Percentiles rank a stretch among this genome's conserved stretches.
Conservation (phyloP, 2,797 vertebrate genomes). For the Poeciliopsis paucimaculata region DNA sequence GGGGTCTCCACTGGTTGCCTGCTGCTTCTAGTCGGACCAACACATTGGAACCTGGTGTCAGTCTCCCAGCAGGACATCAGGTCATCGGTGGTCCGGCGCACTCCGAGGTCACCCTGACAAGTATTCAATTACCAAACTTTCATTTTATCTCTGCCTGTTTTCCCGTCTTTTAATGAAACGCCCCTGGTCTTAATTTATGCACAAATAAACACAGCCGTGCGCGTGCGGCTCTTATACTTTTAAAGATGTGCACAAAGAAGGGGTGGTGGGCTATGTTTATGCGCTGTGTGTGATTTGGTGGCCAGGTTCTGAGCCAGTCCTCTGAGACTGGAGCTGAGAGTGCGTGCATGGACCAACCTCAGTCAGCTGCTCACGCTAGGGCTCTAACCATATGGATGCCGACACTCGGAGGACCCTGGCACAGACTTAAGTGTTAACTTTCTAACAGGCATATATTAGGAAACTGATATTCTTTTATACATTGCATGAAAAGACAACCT, state of each 20-base stretch:
- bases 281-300: slow-evolving; percentile 57
- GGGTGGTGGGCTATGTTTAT: slow-evolving; percentile 44
- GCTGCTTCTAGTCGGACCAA: slow-evolving; percentile 54
- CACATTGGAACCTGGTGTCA: slow-evolving; percentile 45
- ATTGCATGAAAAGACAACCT: background rate
- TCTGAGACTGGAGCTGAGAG: slow-evolving; percentile 58
- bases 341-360: slow-evolving; percentile 72
- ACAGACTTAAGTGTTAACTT: background rate
- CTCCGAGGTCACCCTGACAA: slow-evolving; percentile 71
- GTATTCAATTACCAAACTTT: slow-evolving; percentile 68
- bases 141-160: slow-evolving; percentile 38
- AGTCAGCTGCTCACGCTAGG: slow-evolving; percentile 56
- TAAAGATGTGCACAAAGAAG: slow-evolving; percentile 46
- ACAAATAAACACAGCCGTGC: slow-evolving; percentile 68
- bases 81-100: slow-evolving; percentile 40
- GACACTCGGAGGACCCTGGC: slow-evolving; percentile 23
- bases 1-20: slow-evolving; percentile 51
- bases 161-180: slow-evolving; percentile 59
- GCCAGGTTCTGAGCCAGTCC: slow-evolving; percentile 72
- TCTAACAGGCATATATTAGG: background rate
- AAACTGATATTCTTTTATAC: background rate
- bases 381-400: slow-evolving; percentile 67
- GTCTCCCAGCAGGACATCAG: slow-evolving; percentile 62
- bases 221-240: slow-evolving; percentile 58
- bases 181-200: slow-evolving; percentile 74